These are phyloP conservation scores for Benitochromis conjunctus DNA, from an alignment of 2,113 vertebrate genomes.

Conservation along the genomic window DNA sequence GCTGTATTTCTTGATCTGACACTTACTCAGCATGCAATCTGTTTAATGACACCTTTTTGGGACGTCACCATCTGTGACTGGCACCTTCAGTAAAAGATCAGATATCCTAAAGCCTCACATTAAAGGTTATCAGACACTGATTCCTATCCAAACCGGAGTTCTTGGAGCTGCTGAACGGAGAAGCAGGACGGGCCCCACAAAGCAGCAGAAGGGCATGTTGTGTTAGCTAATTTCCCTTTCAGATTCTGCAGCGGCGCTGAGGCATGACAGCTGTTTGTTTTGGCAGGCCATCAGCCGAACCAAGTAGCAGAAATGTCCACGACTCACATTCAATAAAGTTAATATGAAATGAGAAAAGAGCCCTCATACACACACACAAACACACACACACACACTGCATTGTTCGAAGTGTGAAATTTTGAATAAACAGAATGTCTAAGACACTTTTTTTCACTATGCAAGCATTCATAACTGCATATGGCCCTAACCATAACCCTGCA, in stretches of 20 bases:
- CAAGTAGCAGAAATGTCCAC: slow-evolving; percentile 23
- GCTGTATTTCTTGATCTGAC: background rate
- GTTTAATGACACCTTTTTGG: background rate
- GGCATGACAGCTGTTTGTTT: slow-evolving; percentile 65
- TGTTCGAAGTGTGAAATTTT: background rate
- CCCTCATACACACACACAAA: background rate
- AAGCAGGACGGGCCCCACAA: background rate
- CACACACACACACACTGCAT: background rate
- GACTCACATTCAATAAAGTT: slow-evolving; percentile 18
- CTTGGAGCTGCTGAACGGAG: background rate
- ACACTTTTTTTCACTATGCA: background rate
- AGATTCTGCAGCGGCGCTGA: slow-evolving; percentile 48
- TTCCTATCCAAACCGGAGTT: background rate
- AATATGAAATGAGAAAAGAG: slow-evolving; percentile 22
- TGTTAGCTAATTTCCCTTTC: slow-evolving; percentile 64
- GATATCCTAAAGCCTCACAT: slow-evolving; percentile 27
- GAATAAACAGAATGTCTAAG: background rate
- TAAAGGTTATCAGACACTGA: slow-evolving; percentile 23
- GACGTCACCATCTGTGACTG: slow-evolving; percentile 1
- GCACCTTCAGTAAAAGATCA: background rate
- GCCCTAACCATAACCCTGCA: too few relatives aligned
- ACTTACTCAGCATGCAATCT: background rate
- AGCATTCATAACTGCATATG: background rate
- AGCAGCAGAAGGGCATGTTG: slow-evolving; percentile 42
- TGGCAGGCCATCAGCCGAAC: slow-evolving; percentile 40